These are phyloP conservation scores for Pseudopleuronectes americanus DNA, from an alignment of 2,797 vertebrate genomes.

Conservation along the genomic window DNA sequence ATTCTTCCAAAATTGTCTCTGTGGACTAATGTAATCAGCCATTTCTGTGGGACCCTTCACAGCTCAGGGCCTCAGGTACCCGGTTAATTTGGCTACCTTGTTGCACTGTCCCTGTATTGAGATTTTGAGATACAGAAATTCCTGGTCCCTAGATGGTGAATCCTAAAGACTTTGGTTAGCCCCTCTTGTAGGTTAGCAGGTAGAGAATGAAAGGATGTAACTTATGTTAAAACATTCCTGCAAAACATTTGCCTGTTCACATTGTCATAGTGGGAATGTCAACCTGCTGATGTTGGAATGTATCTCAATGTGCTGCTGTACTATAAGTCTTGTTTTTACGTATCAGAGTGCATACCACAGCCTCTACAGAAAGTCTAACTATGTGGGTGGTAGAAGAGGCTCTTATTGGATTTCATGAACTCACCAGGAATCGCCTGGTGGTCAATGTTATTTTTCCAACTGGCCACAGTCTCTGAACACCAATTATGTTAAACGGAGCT, in stretches of 20 bases:
- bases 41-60: no score
- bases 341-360: not conserved
- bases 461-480: slow-evolving; percentile 51
- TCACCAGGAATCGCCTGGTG: slow-evolving; percentile 37
- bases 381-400: slow-evolving; percentile 51
- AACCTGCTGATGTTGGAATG: not conserved
- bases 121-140: not conserved
- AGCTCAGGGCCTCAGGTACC: no score
- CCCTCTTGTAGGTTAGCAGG: no score
- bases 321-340: not conserved
- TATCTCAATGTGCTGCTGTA: not conserved
- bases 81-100: no score
- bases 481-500: slow-evolving; percentile 24
- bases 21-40: no score
- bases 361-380: slow-evolving; percentile 12
- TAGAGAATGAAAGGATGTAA: no score
- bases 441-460: slow-evolving; percentile 50
- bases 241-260: not conserved
- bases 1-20: no score
- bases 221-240: not conserved
- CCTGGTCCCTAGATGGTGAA: not conserved
- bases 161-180: no score
- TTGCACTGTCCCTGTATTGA: no score
- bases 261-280: not conserved
- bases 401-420: slow-evolving; percentile 39